Percentiles rank a stretch among this genome's conserved stretches.
Evolutionary conservation across 37 sponge, comb jelly and placozoan genomes (phyloP).

Genomic region (Ianthella basta): DNA sequence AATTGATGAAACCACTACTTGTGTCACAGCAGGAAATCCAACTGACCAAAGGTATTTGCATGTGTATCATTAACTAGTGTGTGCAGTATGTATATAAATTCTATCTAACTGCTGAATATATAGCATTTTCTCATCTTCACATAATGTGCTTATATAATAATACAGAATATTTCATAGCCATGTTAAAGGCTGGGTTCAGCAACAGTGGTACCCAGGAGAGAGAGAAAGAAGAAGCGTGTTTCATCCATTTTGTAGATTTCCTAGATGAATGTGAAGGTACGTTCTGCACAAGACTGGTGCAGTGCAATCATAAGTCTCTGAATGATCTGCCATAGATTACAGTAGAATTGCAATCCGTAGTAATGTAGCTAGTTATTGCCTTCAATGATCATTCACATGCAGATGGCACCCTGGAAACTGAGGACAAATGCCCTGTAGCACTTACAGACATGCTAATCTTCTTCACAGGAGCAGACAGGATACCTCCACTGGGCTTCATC

Average conservation of each 20-base stretch:
- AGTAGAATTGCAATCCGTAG: neutral
- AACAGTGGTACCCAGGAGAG: neutral
- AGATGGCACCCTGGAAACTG: neutral
- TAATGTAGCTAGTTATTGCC: neutral
- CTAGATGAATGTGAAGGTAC: conserved; percentile 37
- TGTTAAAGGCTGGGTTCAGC: neutral
- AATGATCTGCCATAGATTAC: neutral
- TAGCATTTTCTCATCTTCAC: neutral
- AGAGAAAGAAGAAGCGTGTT: conserved; percentile 3
- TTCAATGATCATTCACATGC: neutral
- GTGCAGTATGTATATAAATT: too few relatives aligned
- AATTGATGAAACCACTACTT: conserved; percentile 16
- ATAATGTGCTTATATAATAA: neutral
- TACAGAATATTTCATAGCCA: neutral
- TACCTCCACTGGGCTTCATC: conserved; percentile 32
- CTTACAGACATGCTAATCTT: conserved; percentile 9
- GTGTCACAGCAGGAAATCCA: neutral
- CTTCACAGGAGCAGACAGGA: conserved; percentile 22
- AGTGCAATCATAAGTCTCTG: too few relatives aligned
- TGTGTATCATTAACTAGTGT: neutral
- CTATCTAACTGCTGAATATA: neutral
- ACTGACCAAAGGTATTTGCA: neutral
- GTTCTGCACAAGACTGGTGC: neutral
- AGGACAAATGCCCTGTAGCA: neutral
- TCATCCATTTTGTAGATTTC: conserved; percentile 16